Base-by-base conservation (phyloP, 2,113 vertebrate genomes). In the Pampusana beccarii region DNA sequence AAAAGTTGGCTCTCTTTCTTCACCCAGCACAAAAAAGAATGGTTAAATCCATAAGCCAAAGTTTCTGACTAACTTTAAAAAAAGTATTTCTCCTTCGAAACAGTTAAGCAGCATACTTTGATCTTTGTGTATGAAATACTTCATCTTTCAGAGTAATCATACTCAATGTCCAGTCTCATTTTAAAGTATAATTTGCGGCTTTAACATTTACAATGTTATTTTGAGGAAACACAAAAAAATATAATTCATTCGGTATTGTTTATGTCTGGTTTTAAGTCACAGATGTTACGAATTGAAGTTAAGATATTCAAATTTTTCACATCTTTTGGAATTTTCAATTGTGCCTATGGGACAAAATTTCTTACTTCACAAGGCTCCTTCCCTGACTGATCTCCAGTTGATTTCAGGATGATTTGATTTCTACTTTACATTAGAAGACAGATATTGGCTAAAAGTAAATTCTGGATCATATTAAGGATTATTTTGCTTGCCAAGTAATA, bases 101-200 rank as follows among this genome's bases (percentile, higher is more conserved):
- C 58, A 58, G 66, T 86, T 83, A 34, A 65, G 64, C 58, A 78
- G 88, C 12, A 1, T 36, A 26, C 95, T 96, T 95, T 91, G 87
- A 90, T 95, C 78, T 86, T 57, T n/a, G 66, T 61, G 66, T 53
- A 81, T 33, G 77, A 91, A 96, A 92, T 90, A 72, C 19, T 88
- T 80, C 40, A 26, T 60, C 69, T 72, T 92, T 77, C 54, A 80
- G 81, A 61, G 62, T n/a, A 91, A 91, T 72, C 70, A 14, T 4
- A 89, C 56, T 56, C 83, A 19, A 90, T 29, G 87, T 89, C 93
- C 93, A 90, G 16, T 46, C 74, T 67, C 57, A 65, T 90, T 93
- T 95, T 34, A 57, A 87, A 91, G 38, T 29, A 44, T 36, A 85
- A 95, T 90, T 95, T 95, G 91, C 91, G 94, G 91, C 74, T 95